Conservation (phyloP, 2,888 invertebrate genomes). For the Cordilura impudica region DNA sequence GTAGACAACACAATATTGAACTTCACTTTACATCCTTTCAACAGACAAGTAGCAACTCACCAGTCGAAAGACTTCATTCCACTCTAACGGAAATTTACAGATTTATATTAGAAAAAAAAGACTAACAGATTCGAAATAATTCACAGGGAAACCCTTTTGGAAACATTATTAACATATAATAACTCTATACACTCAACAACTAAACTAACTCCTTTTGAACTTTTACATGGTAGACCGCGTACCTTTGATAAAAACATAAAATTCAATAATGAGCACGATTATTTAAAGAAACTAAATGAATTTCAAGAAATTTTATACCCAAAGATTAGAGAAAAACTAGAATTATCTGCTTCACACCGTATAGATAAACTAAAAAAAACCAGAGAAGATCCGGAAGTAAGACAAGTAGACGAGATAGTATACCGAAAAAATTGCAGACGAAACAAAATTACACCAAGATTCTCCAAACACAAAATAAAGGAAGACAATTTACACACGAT, state of each 20-base stretch:
- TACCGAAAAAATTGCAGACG: not conserved
- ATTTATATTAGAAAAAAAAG: conserved; percentile 13
- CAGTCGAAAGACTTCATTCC: conserved; percentile 49
- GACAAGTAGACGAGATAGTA: not conserved
- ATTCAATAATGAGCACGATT: conserved; percentile 28
- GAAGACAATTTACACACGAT: not conserved
- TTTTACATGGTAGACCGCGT: conserved; percentile 5
- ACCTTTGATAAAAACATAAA: conserved; percentile 1
- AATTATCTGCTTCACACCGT: not conserved
- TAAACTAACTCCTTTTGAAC: conserved; percentile 35
- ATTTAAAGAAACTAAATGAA: conserved; percentile 25
- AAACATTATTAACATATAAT: conserved; percentile 27
- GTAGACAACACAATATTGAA: conserved; percentile 35
- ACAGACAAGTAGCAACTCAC: conserved; percentile 50
- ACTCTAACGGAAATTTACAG: conserved; percentile 49
- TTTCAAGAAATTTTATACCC: conserved; percentile 16
- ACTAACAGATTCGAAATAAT: not conserved
- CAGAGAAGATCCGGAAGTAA: conserved; percentile 8
- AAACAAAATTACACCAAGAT: no score
- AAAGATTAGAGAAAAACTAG: conserved; percentile 12
- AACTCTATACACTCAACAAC: conserved; percentile 36
- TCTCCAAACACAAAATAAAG: no score
- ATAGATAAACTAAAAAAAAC: not conserved
- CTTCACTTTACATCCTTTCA: conserved; percentile 51
- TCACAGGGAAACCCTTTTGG: conserved; percentile 33